Evolutionary conservation across 2,888 invertebrate genomes (phyloP), one percentile per base, ranked within the genome.

Genomic region (Drosophila eohydei): DNA sequence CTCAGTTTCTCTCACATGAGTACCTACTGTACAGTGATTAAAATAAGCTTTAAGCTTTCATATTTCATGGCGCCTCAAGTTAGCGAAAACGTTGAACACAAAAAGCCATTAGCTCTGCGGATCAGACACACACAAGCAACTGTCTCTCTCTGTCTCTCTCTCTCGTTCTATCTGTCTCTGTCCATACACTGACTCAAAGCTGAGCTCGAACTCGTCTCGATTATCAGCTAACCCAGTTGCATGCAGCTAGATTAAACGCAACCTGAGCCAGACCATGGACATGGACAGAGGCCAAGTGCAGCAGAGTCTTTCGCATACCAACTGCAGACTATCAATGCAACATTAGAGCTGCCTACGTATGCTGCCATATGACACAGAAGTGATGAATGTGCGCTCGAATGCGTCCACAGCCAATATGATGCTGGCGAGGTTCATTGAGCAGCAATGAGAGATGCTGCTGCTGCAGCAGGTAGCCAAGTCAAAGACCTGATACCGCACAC

Each of bases 401-500:
- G 71, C 48, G 52, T 36, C 43, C 16, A 43, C 46, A 57, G 57
- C 30, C 8, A 26, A 21, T 26, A 14, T 58, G 61, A 50, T 58
- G 74, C 57, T 60, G 14, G 26, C n/a, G 21, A 55, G 69, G 38
- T 80, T 76, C 75, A 80, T 80, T 75, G 77, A 76, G 58, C 70
- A 67, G 61, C 56, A 40, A 30, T 21, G 50, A 7, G 32, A 51
- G 70, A 57, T 84, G 60, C 40, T 62, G 62, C 5, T 63, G 36
- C 14, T 48, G 65, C 69, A 64, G 48, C 84, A 78, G 80, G 78
- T 71, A 81, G 79, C 82, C 74, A 67, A 63, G 82, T 78, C 82
- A 84, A 83, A 88, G 90, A 82, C 72, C 68, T 83, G 90, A 90
- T 89, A 89, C 88, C 66, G 89, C 83, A 90, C 90, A 84, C 81